A percentile compares a stretch with the other conserved stretches of the same genome.
These are phyloP conservation scores for Poeciliopsis gracilis DNA, from an alignment of 2,797 vertebrate species.

Conservation along the genomic window DNA sequence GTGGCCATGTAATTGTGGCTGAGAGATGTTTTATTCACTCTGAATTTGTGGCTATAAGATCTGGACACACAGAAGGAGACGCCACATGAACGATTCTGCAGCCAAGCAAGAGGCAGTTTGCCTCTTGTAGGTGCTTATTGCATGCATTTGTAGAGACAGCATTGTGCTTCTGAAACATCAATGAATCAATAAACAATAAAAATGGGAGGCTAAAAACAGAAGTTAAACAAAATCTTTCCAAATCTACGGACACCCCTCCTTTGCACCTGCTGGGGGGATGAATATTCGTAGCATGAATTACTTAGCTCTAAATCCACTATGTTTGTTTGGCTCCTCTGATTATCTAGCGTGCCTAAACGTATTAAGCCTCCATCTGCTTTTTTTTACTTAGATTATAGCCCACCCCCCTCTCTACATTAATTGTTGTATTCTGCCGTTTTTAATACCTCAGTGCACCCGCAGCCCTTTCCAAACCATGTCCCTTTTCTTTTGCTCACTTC, in stretches of 20 bases:
- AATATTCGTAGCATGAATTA: conserved; percentile 60
- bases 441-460: conserved; percentile 61
- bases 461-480: conserved; percentile 39
- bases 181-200: conserved; percentile 48
- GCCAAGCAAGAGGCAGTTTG: not conserved
- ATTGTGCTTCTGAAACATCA: conserved; percentile 13
- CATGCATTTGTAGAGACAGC: conserved; percentile 26
- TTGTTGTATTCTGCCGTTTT: conserved; percentile 77
- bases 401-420: conserved; percentile 74
- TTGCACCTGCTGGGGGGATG: conserved; percentile 68
- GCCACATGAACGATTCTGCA: conserved; percentile 8
- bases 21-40: conserved; percentile 82
- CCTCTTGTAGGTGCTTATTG: conserved; percentile 44
- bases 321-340: conserved; percentile 66
- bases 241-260: conserved; percentile 33
- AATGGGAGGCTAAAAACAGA: conserved; percentile 19
- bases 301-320: conserved; percentile 44
- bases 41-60: conserved; percentile 80
- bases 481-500: conserved; percentile 67
- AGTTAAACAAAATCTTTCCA: conserved; percentile 44
- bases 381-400: conserved; percentile 72
- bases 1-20: conserved; percentile 67
- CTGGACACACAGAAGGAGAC: conserved; percentile 9
- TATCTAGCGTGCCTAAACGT: conserved; percentile 80
- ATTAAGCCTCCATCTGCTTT: conserved; percentile 82